Evolutionary conservation across 2,888 invertebrate species (phyloP).

Genomic region (Drosophila gaucha): DNA sequence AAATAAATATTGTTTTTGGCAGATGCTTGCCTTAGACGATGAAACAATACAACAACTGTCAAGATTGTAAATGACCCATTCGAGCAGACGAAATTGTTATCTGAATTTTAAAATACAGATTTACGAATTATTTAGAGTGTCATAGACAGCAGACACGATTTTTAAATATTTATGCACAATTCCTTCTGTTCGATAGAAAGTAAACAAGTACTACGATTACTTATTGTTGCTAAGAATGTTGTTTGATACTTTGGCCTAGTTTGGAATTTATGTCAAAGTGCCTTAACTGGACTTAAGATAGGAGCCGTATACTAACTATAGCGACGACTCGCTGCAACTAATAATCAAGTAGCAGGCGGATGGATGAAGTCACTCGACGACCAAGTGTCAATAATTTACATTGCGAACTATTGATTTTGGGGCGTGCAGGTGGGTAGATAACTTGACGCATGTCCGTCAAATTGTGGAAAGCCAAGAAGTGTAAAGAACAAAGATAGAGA

Average conservation of each 20-base stretch:
- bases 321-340: conserved; percentile 43
- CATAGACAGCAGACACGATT: not conserved
- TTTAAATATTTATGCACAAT: conserved; percentile 1
- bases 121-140: no score
- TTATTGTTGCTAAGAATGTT: conserved; percentile 1
- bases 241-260: conserved; percentile 5
- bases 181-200: not conserved
- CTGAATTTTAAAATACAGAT: no score
- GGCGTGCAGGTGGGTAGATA: conserved; percentile 37
- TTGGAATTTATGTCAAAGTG: conserved; percentile 14
- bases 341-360: conserved; percentile 43
- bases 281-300: conserved; percentile 53
- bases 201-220: conserved; percentile 5
- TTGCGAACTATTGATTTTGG: conserved; percentile 71
- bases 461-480: conserved; percentile 32
- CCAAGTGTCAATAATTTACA: conserved; percentile 71
- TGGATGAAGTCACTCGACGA: conserved; percentile 69
- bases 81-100: not conserved
- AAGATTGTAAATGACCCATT: conserved; percentile 25
- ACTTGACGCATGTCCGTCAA: conserved; percentile 79
- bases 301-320: conserved; percentile 21
- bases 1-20: conserved; percentile 28
- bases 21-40: no score
- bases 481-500: conserved; percentile 36
- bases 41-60: conserved; percentile 1